Evolutionary conservation across 2,888 invertebrate genomes (phyloP), one percentile per base, ranked within the genome.

Genomic region (Cosmia trapezina): DNA sequence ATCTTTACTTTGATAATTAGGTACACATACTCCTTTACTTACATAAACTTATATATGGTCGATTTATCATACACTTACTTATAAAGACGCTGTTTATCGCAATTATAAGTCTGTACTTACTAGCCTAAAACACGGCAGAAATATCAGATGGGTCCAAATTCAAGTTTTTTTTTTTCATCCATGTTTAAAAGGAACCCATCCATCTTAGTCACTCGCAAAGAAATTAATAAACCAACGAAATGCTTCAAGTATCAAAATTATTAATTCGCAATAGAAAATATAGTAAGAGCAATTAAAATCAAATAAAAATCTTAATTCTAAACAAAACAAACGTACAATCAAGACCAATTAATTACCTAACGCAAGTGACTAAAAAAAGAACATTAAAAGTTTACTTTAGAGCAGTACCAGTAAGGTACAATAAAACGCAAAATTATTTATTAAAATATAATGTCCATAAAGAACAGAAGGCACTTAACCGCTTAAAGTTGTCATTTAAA

Each of bases 401-500:
- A 73, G 72, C 43, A 61, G 60, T 75, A 81, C 80, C 82, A 54
- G 65, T 45, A 45, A 57, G 73, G 74, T 82, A 81, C 63, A 63
- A 67, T 78, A 41, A 74, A 83, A 83, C 76, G 74, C 68, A 76
- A 85, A 85, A 75, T 70, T 59, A 76, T 66, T 54, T 63, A 73
- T 75, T 80, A 84, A 81, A 85, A 80, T 83, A 85, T 79, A 86
- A 83, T 71, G 86, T 86, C 73, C 87, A 67, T 72, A 81, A 64
- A 61, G 81, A 86, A 86, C 85, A 78, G 86, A 86, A 86, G 86
- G 87, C 86, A 86, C 86, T 85, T 85, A 86, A 83, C 62, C 64
- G 72, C 77, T 80, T 85, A 78, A 78, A 83, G 60, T 80, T 83
- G 83, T 75, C 73, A 68, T 77, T 77, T 68, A 81, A 83, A 86